phyloP scores from a whole-genome alignment of 2,113 vertebrate genomes.

The Halichoerus grypus region DNA sequence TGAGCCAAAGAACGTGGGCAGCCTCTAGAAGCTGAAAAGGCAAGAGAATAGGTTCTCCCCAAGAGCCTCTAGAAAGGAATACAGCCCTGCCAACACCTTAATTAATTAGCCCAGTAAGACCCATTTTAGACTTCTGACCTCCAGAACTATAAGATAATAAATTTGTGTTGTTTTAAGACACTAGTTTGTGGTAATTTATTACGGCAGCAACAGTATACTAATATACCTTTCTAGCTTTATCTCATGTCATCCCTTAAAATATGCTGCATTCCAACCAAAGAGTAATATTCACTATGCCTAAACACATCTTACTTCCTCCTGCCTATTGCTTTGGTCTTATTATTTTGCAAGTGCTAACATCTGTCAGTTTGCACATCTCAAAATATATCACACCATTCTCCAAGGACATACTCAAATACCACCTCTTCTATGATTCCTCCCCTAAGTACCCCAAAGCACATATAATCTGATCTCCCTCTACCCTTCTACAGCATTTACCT shows the following conservation, averaged over 20 bases:
- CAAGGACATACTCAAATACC: background rate
- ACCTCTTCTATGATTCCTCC: background rate
- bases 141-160: background rate
- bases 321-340: background rate
- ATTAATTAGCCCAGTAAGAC: background rate
- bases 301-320: background rate
- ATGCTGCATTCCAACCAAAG: conserved; percentile 4
- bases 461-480: conserved; percentile 9
- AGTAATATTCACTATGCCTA: background rate
- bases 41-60: background rate
- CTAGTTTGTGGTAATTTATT: conserved; percentile 32
- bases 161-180: background rate
- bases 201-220: background rate
- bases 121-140: background rate
- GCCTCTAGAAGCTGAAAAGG: background rate
- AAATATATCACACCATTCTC: background rate
- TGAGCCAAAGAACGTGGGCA: background rate
- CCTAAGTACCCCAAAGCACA: background rate
- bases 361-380: background rate
- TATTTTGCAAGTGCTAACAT: background rate
- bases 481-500: background rate
- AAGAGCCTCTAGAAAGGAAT: background rate
- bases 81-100: background rate
- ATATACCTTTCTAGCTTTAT: conserved; percentile 1
- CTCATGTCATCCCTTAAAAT: background rate